phyloP scores from a whole-genome alignment of 1,140 invertebrate genomes.

The Heliothis subflexa region DNA sequence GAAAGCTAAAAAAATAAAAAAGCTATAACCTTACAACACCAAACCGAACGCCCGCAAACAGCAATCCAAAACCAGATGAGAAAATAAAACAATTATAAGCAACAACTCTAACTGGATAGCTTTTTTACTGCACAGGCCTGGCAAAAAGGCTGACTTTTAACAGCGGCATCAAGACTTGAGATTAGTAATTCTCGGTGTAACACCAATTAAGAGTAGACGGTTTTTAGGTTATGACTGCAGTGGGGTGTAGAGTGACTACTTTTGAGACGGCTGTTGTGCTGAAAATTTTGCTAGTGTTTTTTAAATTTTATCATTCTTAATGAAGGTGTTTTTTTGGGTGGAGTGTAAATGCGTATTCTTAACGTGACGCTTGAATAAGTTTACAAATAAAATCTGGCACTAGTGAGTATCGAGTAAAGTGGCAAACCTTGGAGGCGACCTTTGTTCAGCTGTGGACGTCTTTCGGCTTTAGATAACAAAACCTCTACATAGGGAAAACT shows the following conservation, averaged over 20 bases:
- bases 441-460: too few relatives aligned
- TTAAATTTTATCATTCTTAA: background rate
- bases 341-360: too few relatives aligned
- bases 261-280: background rate
- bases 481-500: too few relatives aligned
- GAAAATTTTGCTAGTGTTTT: background rate
- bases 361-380: too few relatives aligned
- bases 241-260: conserved; percentile 29
- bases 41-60: background rate
- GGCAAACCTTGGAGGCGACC: too few relatives aligned
- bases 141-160: conserved; percentile 50
- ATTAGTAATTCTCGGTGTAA: conserved; percentile 51
- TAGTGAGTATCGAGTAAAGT: too few relatives aligned
- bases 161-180: conserved; percentile 38
- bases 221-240: conserved; percentile 43
- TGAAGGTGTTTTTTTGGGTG: background rate
- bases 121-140: conserved; percentile 47
- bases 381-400: too few relatives aligned
- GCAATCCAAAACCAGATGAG: conserved; percentile 25
- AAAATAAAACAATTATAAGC: conserved; percentile 48
- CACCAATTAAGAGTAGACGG: conserved; percentile 48
- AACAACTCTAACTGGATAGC: conserved; percentile 41
- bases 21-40: conserved; percentile 6
- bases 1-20: background rate
- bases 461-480: too few relatives aligned